Evolutionary conservation across 37 sponge, comb jelly and placozoan species (phyloP).

Genomic region (Petrosia ficiformis): DNA sequence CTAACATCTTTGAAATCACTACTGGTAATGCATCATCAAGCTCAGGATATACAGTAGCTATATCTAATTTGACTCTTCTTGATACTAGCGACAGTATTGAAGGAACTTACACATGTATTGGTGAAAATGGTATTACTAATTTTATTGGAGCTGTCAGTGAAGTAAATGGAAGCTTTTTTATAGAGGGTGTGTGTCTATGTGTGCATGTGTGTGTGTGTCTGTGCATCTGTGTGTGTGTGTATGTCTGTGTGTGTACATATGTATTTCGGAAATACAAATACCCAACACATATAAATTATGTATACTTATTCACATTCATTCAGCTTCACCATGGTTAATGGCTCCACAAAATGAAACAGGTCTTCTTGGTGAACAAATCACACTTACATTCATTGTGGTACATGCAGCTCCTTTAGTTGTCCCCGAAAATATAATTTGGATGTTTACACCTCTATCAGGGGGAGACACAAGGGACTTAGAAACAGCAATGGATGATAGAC

Average conservation of each 20-base stretch:
- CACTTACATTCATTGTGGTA: conserved; percentile 24
- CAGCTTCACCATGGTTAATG: too few species aligned
- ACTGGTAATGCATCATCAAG: not conserved
- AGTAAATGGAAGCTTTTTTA: not conserved
- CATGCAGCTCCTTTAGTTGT: conserved; percentile 15
- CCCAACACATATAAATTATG: too few species aligned
- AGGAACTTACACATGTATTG: not conserved
- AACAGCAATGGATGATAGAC: not conserved
- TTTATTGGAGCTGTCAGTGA: not conserved
- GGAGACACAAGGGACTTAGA: not conserved
- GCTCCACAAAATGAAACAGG: conserved; percentile 1
- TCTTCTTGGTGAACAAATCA: conserved; percentile 1
- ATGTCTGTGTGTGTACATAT: too few species aligned
- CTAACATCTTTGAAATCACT: not conserved
- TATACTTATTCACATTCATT: too few species aligned
- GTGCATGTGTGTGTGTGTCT: too few species aligned
- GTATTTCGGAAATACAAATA: too few species aligned
- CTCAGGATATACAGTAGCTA: not conserved
- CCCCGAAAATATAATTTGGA: conserved; percentile 7
- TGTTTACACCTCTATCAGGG: not conserved
- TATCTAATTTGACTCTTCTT: not conserved
- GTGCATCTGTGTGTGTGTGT: too few species aligned
- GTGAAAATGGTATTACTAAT: not conserved
- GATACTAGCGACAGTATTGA: not conserved
- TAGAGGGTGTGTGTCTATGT: not conserved